Base-by-base conservation (phyloP, 2,888 invertebrate species). In the Scaptomyza tumidula region DNA sequence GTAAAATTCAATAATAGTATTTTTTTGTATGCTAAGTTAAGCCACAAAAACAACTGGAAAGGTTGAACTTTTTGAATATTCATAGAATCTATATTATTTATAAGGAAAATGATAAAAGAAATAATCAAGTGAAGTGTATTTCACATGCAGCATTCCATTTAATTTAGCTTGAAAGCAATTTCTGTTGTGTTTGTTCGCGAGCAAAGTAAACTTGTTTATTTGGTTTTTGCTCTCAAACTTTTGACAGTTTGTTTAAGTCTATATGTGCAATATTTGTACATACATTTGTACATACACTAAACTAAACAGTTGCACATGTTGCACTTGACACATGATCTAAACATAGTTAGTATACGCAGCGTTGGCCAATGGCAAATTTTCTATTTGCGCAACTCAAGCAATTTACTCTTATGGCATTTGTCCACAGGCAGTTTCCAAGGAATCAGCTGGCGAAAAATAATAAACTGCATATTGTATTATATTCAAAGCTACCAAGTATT, bases 311-410 rank as follows among this genome's bases (percentile, higher is more conserved):
- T 43, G 29, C 41, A 29, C 31, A 55, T 63, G 33, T 10, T 33
- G 69, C 79, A 69, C 59, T 60, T 45, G 55, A 59, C 44, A 45
- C 29, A 45, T 56, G 60, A 48, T 35, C 35, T 29, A 33, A 33
- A 45, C 61, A 60, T 48, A 75, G 78, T 67, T 65, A 71, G 72
- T 71, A 71, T 75, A 85, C 73, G 78, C 79, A 57, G 35, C 39
- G 58, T 60, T 16, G 6, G 62, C 64, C 55, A 61, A 48, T 35
- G 50, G 68, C 33, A 54, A 33, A 33, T 33, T 44, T 56, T 19
- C 35, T 16, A 35, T 48, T 92, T 91, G 16, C 87, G 39, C 50
- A 94, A 94, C 67, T 93, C 92, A 39, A 92, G 92, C 44, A 91
- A 41, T 11, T 29, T 13, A 31, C 31, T 41, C 31, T 9, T 89